Conservation (phyloP, 1,140 invertebrate genomes). For the Schlechtendalia chinensis region DNA sequence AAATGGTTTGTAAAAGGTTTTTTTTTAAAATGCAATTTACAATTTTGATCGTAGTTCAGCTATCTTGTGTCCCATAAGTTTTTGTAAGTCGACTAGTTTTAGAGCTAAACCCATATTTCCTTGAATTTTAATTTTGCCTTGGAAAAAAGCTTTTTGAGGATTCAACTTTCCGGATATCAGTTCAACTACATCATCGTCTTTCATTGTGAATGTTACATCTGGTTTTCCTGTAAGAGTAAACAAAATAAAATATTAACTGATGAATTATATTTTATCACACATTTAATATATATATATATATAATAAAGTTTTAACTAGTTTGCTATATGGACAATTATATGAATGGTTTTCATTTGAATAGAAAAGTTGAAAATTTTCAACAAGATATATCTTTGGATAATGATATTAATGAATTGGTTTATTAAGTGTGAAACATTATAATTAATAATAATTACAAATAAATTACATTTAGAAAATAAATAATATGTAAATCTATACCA, state of each 20-base stretch:
- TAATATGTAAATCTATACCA: no score
- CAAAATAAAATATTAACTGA: background rate
- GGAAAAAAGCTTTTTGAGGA: constrained; percentile 96
- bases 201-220: constrained; percentile 87
- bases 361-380: no score
- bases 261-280: background rate
- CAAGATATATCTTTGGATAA: no score
- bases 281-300: no score
- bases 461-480: no score
- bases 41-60: constrained; percentile 72
- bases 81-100: constrained; percentile 86
- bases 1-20: no score
- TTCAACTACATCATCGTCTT: constrained; percentile 80
- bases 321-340: no score
- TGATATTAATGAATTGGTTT: no score
- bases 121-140: constrained; percentile 92
- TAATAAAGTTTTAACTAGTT: no score
- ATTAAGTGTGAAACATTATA: no score
- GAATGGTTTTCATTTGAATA: no score
- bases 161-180: constrained; percentile 87
- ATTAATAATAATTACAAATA: no score
- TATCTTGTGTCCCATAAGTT: constrained; percentile 69
- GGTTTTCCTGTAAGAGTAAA: constrained; percentile 67
- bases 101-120: constrained; percentile 95
- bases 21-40: constrained; percentile 59